Evolutionary conservation across 2,113 vertebrate genomes (phyloP).

Genomic region (Pituophis catenifer): DNA sequence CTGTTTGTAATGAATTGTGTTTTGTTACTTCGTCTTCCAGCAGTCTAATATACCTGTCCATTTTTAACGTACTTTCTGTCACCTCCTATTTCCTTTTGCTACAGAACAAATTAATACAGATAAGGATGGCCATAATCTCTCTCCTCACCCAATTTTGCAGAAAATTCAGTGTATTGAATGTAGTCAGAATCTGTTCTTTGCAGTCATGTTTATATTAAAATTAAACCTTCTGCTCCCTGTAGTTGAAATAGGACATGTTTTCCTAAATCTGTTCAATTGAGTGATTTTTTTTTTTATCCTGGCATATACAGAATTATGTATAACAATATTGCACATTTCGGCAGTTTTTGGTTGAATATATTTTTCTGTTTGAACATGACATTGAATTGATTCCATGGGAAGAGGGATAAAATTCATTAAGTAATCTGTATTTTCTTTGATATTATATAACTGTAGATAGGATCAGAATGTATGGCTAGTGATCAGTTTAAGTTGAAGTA

Average conservation of each 20-base stretch:
- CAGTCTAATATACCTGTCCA: neutral
- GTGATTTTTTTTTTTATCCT: neutral
- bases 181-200: neutral
- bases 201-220: neutral
- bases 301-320: neutral
- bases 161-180: neutral
- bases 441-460: neutral
- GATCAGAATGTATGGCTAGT: neutral
- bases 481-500: neutral
- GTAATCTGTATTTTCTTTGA: neutral
- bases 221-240: neutral
- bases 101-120: neutral
- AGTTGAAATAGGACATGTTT: neutral
- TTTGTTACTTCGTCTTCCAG: neutral
- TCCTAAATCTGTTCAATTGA: neutral
- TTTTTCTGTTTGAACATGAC: neutral
- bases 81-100: neutral
- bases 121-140: accelerated
- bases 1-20: neutral
- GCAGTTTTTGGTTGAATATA: neutral
- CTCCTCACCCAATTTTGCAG: neutral
- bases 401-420: neutral
- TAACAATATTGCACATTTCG: neutral
- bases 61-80: neutral
- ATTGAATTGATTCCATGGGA: neutral